A percentile compares a stretch with the other conserved stretches of the same genome.
These are phyloP conservation scores for Listronotus bonariensis DNA, from an alignment of 1,140 invertebrate genomes.

Conservation along the genomic window DNA sequence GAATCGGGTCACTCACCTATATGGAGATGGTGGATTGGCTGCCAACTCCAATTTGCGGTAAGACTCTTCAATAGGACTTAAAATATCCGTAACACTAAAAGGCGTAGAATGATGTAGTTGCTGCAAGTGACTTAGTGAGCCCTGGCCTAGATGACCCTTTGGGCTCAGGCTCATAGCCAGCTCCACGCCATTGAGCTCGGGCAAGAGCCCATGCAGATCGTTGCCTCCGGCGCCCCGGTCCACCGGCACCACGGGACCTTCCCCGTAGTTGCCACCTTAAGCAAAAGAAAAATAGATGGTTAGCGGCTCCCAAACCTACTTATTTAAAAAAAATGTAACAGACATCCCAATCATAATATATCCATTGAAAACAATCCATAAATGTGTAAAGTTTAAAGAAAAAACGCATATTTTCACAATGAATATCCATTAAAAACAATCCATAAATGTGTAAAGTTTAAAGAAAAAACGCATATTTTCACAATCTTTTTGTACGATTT, in stretches of 20 bases:
- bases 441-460: too few species aligned
- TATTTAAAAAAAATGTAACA: too few species aligned
- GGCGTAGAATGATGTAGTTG: slow-evolving; percentile 77
- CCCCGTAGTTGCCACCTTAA: slow-evolving; percentile 54
- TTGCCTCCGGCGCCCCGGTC: slow-evolving; percentile 44
- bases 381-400: too few species aligned
- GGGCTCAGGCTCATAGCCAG: slow-evolving; percentile 89
- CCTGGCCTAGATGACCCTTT: slow-evolving; percentile 59
- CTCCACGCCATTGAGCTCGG: slow-evolving; percentile 82
- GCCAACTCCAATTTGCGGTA: slow-evolving; percentile 84
- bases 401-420: too few species aligned
- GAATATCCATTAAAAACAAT: too few species aligned
- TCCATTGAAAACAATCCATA: too few species aligned
- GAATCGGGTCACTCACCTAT: slow-evolving; percentile 59
- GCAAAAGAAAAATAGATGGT: slow-evolving; percentile 1
- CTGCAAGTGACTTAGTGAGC: slow-evolving; percentile 54
- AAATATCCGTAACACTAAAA: slow-evolving; percentile 93
- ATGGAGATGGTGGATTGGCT: slow-evolving; percentile 70
- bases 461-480: too few species aligned
- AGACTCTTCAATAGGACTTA: slow-evolving; percentile 90
- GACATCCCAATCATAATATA: too few species aligned
- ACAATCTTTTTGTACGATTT: too few species aligned
- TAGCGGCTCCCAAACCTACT: too few species aligned
- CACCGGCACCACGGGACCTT: slow-evolving; percentile 54
- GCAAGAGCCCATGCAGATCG: slow-evolving; percentile 64